A percentile compares a stretch with the other conserved stretches of the same genome.
Evolutionary conservation across 1,140 invertebrate species (phyloP).

Genomic region (Anoplophora glabripennis): DNA sequence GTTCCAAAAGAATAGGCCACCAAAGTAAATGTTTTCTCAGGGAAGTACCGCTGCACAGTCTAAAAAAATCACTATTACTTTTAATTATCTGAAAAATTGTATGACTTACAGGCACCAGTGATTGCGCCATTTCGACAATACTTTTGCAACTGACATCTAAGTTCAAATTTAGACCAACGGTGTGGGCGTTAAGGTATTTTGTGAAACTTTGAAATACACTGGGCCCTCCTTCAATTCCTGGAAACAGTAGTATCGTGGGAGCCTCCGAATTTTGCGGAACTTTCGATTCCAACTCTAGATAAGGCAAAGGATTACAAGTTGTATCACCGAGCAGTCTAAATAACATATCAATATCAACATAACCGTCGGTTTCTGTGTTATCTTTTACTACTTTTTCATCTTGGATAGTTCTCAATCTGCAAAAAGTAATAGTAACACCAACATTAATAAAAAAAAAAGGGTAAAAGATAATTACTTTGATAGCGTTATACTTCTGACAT

Average conservation of each 20-base stretch:
- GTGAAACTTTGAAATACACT: constrained; percentile 58
- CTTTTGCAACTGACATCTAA: constrained; percentile 44
- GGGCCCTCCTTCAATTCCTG: constrained; percentile 74
- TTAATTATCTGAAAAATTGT: too few relatives aligned
- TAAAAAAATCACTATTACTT: background rate
- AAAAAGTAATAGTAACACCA: background rate
- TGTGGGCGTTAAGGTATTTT: constrained; percentile 58
- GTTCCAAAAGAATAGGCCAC: constrained; percentile 67
- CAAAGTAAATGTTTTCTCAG: constrained; percentile 51
- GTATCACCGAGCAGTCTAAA: background rate
- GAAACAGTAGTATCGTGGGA: constrained; percentile 65
- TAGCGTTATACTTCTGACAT: constrained; percentile 55
- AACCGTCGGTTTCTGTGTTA: background rate
- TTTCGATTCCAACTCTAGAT: background rate
- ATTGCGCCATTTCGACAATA: constrained; percentile 46
- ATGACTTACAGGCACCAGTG: constrained; percentile 47
- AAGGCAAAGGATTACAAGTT: background rate
- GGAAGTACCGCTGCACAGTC: constrained; percentile 10
- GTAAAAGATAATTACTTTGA: constrained; percentile 29
- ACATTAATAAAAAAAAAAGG: background rate
- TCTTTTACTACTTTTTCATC: background rate
- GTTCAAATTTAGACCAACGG: constrained; percentile 63
- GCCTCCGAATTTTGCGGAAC: background rate
- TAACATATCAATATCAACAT: background rate
- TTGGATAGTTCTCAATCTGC: background rate